A percentile compares a stretch with the other conserved stretches of the same genome.
These are phyloP conservation scores for Eristalis pertinax DNA, from an alignment of 2,888 invertebrate species.

Conservation along the genomic window DNA sequence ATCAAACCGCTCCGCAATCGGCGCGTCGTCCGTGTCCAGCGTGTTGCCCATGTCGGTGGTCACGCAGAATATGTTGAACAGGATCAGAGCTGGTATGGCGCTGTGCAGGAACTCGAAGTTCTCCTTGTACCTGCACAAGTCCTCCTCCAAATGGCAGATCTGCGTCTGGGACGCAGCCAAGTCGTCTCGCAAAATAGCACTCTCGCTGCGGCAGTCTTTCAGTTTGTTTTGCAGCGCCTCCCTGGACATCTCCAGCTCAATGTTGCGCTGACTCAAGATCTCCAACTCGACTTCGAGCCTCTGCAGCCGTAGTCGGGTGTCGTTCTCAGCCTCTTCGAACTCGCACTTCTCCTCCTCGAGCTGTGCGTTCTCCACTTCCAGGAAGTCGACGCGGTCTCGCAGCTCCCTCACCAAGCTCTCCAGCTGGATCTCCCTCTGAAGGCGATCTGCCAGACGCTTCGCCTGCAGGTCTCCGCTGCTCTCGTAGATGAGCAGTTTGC, in stretches of 20 bases:
- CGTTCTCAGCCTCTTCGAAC: constrained; percentile 89
- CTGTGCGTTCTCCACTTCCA: constrained; percentile 85
- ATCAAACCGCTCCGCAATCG: background rate
- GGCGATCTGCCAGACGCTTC: constrained; percentile 84
- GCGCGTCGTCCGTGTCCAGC: background rate
- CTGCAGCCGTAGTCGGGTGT: constrained; percentile 83
- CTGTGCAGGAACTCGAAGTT: constrained; percentile 77
- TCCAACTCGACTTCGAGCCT: constrained; percentile 86
- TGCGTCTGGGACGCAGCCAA: constrained; percentile 78
- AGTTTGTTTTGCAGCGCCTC: constrained; percentile 84
- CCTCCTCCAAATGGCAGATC: constrained; percentile 78
- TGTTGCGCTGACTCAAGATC: constrained; percentile 82
- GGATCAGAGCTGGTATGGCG: constrained; percentile 76
- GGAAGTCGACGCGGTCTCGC: constrained; percentile 82
- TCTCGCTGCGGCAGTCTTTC: constrained; percentile 81
- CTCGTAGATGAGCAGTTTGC: constrained; percentile 86
- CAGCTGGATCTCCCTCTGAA: constrained; percentile 85
- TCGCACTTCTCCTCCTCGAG: constrained; percentile 89
- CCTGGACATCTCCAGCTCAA: constrained; percentile 84
- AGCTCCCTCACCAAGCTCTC: constrained; percentile 82
- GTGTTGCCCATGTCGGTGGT: constrained; percentile 52
- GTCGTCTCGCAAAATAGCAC: constrained; percentile 78
- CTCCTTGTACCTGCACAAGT: constrained; percentile 79
- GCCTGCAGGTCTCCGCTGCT: constrained; percentile 85
- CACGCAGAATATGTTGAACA: constrained; percentile 73